A percentile compares a stretch with the other conserved stretches of the same genome.
These are phyloP conservation scores for Eciton burchellii DNA, from an alignment of 1,140 invertebrate genomes.

Conservation along the genomic window DNA sequence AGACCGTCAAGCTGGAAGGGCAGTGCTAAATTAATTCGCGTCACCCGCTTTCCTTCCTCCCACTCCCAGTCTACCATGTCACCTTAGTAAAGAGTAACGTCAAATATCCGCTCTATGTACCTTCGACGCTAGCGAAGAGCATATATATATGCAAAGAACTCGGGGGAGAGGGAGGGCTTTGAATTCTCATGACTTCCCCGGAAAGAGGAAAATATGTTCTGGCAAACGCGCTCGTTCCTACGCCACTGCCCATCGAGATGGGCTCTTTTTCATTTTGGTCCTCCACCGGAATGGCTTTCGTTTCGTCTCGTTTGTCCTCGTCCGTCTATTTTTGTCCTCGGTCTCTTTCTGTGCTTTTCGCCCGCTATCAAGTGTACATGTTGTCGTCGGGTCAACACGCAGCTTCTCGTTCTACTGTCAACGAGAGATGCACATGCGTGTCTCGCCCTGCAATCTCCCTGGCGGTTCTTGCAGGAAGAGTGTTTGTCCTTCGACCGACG, in stretches of 20 bases:
- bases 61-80: constrained; percentile 11
- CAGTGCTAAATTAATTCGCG: constrained; percentile 61
- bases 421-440: not conserved
- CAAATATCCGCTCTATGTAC: not conserved
- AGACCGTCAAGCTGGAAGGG: constrained; percentile 15
- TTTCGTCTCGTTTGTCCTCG: constrained; percentile 46
- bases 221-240: constrained; percentile 48
- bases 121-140: not conserved
- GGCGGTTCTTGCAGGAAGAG: not conserved
- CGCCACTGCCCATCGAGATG: constrained; percentile 51
- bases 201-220: not conserved
- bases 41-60: constrained; percentile 71
- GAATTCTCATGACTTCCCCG: constrained; percentile 6
- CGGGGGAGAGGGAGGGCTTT: not conserved
- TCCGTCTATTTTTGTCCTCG: constrained; percentile 6
- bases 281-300: constrained; percentile 52
- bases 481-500: constrained; percentile 26
- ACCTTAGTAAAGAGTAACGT: constrained; percentile 23
- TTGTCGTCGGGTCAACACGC: constrained; percentile 1
- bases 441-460: constrained; percentile 26
- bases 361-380: constrained; percentile 7
- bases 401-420: constrained; percentile 15
- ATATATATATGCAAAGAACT: not conserved
- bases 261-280: constrained; percentile 4
- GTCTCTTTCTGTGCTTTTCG: not conserved